These are phyloP conservation scores for Steatornis caripensis DNA, from an alignment of 2,113 vertebrate genomes.

Conservation along the genomic window DNA sequence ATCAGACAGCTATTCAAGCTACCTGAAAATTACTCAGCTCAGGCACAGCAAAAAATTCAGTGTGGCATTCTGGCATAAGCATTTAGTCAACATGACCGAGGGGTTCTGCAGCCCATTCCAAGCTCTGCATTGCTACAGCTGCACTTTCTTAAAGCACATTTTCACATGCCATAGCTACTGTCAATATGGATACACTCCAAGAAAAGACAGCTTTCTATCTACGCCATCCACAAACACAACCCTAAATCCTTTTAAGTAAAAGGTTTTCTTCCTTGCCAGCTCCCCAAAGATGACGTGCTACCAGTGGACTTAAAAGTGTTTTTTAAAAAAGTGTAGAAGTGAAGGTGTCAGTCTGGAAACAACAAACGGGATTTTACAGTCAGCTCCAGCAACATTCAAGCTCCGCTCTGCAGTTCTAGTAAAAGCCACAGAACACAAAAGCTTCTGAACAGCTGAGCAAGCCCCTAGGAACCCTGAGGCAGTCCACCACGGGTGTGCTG, in stretches of 20 bases:
- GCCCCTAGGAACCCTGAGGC: background rate
- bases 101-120: background rate
- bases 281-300: background rate
- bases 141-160: background rate
- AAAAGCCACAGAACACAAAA: background rate
- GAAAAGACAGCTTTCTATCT: background rate
- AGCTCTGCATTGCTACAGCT: background rate
- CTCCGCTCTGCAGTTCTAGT: background rate
- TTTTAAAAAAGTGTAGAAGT: background rate
- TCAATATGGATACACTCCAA: background rate
- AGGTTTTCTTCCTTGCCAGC: background rate
- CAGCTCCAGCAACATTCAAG: background rate
- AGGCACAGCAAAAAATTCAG: background rate
- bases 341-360: background rate
- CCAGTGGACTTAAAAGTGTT: background rate
- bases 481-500: background rate
- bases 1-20: background rate
- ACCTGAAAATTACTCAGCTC: background rate
- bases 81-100: background rate
- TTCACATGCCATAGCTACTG: background rate
- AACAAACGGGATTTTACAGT: background rate
- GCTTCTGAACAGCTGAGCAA: background rate
- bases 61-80: background rate
- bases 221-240: background rate
- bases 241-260: background rate